Base-by-base conservation (phyloP, 37 sponge, comb jelly and placozoan genomes). In the Crambe crambe region DNA sequence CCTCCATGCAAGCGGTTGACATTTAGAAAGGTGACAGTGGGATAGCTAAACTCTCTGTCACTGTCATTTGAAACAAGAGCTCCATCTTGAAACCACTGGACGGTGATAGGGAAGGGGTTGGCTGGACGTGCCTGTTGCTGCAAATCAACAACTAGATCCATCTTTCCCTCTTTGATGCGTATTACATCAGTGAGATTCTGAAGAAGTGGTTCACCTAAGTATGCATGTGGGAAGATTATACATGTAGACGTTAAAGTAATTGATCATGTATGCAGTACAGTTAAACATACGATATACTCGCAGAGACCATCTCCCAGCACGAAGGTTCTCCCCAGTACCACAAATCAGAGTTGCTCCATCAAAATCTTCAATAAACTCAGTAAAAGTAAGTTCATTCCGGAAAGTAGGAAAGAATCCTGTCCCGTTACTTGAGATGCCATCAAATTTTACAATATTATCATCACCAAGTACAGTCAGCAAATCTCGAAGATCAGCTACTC, bases 1-100 rank as follows among this genome's bases (percentile, higher is more conserved):
- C 63, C 63, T 20, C 29, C 6, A 21, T 61, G 5, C 6, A 21
- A 29, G 5, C n/a, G 12, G 5, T 5, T 29, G 6, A 61, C 30
- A 8, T 9, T 61, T 61, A 21, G 5, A 27, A 61, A 23, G 25
- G 5, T 29, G 63, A 27, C n/a, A 8, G 63, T 61, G 63, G 63
- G 63, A 61, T 61, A 61, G 15, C 63, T 21, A 23, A 61, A 27
- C 15, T 8, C 30, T 5, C 25, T 61, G 6, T 8, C 15, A 27
- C 18, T 23, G 25, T 23, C 30, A 20, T 61, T 61, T 8, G 6
- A 20, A 27, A 61, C 25, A 23, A 20, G 18, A 61, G 15, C 63
- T 61, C 29, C 63, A 23, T 61, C 63, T 8, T 61, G 6, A 61
- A 61, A 61, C 63, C 63, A 61, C 30, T 61, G 63, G 30, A 61